Percentiles rank a stretch among this genome's conserved stretches.
Evolutionary conservation across 2,797 vertebrate species (phyloP).

Genomic region (Menidia menidia): DNA sequence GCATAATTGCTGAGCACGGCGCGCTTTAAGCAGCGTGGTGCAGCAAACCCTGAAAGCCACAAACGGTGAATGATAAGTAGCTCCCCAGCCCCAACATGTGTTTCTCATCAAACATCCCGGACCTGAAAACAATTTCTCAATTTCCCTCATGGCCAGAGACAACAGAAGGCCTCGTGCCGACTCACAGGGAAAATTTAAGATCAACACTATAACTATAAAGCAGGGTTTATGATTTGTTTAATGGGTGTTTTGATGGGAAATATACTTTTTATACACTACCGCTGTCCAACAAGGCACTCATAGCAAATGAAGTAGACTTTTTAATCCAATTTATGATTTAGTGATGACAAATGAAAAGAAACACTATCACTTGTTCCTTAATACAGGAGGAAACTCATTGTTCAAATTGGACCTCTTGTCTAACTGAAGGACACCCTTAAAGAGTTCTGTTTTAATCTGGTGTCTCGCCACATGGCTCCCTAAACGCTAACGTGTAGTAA

Average conservation of each 20-base stretch:
- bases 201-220: slow-evolving; percentile 79
- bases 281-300: slow-evolving; percentile 85
- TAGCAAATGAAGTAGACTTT: slow-evolving; percentile 81
- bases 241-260: slow-evolving; percentile 86
- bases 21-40: slow-evolving; percentile 76
- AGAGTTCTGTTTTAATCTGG: slow-evolving; percentile 30
- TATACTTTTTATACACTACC: slow-evolving; percentile 84
- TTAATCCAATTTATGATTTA: slow-evolving; percentile 82
- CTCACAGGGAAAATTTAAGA: slow-evolving; percentile 84
- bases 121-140: slow-evolving; percentile 92
- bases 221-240: slow-evolving; percentile 87
- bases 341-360: slow-evolving; percentile 66
- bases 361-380: slow-evolving; percentile 48
- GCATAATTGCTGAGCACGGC: slow-evolving; percentile 83
- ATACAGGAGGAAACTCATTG: slow-evolving; percentile 50
- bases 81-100: slow-evolving; percentile 87
- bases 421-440: slow-evolving; percentile 12
- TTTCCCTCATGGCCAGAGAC: slow-evolving; percentile 90
- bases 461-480: slow-evolving; percentile 22
- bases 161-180: slow-evolving; percentile 80
- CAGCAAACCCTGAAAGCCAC: slow-evolving; percentile 81
- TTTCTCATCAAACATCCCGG: slow-evolving; percentile 87
- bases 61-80: slow-evolving; percentile 81
- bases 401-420: slow-evolving; percentile 52
- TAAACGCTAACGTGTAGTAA: slow-evolving; percentile 24